phyloP scores from a whole-genome alignment of 2,113 vertebrate species.

The Hystrix brachyura region DNA sequence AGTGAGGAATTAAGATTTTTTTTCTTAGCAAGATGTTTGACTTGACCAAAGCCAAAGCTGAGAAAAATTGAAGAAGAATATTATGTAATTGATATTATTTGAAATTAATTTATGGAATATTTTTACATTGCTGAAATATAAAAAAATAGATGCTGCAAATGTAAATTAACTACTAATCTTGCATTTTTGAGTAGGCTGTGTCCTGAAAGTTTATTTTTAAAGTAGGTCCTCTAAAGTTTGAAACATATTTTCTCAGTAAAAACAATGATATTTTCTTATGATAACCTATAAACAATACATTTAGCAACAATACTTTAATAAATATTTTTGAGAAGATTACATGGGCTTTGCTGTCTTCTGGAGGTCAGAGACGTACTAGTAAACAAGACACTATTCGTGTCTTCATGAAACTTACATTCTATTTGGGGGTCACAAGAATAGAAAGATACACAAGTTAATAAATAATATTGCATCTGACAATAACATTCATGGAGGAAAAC shows the following conservation, averaged over 20 bases:
- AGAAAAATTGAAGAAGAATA: slow-evolving; percentile 2
- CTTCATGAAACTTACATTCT: neutral
- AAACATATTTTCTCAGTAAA: neutral
- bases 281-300: neutral
- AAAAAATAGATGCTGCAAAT: slow-evolving; percentile 4
- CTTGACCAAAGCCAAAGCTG: neutral
- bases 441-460: neutral
- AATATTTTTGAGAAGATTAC: neutral
- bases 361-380: neutral
- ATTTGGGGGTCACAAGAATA: neutral
- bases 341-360: neutral
- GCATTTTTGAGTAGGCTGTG: neutral
- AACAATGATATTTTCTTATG: neutral
- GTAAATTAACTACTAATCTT: slow-evolving; percentile 1
- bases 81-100: slow-evolving; percentile 32
- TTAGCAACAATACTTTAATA: slow-evolving; percentile 11
- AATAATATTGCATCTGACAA: neutral
- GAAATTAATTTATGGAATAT: slow-evolving; percentile 14
- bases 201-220: slow-evolving; percentile 25
- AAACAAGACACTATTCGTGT: neutral
- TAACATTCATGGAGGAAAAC: neutral
- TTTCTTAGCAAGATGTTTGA: neutral
- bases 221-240: neutral
- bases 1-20: neutral
- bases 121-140: neutral